Percentiles rank a stretch among this genome's conserved stretches.
Conservation (phyloP, 1,140 invertebrate species). For the Solen grandis region DNA sequence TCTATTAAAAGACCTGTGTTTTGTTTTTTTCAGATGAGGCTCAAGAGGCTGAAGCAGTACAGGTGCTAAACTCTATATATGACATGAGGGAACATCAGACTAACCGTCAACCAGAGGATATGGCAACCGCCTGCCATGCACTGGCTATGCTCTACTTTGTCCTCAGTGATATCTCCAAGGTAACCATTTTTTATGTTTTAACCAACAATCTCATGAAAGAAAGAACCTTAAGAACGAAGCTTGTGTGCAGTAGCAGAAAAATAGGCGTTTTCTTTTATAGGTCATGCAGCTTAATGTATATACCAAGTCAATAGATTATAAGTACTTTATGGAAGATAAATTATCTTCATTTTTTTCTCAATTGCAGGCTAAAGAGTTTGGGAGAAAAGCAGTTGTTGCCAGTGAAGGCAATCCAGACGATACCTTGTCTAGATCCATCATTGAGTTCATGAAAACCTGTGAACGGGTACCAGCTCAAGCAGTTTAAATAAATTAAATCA, state of each 20-base stretch:
- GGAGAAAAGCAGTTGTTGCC: constrained; percentile 76
- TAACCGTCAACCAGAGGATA: constrained; percentile 67
- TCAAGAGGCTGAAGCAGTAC: constrained; percentile 79
- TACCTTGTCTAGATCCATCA: constrained; percentile 72
- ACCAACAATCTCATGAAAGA: too few species aligned
- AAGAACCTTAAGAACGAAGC: constrained; percentile 1
- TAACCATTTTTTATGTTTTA: constrained; percentile 55
- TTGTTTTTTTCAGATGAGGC: constrained; percentile 75
- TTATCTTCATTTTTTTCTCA: too few species aligned
- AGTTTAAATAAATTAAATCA: constrained; percentile 13
- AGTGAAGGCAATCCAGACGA: constrained; percentile 75
- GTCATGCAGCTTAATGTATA: not conserved
- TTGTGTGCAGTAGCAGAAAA: not conserved
- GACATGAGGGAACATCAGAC: constrained; percentile 77
- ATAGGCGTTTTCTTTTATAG: not conserved
- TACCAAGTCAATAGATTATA: not conserved
- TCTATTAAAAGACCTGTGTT: too few species aligned
- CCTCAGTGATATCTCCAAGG: constrained; percentile 75
- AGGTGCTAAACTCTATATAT: constrained; percentile 79
- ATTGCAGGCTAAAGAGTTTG: constrained; percentile 79
- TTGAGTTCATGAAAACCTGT: constrained; percentile 79
- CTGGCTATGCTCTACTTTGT: constrained; percentile 79
- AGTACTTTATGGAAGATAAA: too few species aligned
- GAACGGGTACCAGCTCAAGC: constrained; percentile 47
- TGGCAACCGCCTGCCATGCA: constrained; percentile 75